Conservation (phyloP, 2,888 invertebrate genomes). For the Amphiduros pacificus region DNA sequence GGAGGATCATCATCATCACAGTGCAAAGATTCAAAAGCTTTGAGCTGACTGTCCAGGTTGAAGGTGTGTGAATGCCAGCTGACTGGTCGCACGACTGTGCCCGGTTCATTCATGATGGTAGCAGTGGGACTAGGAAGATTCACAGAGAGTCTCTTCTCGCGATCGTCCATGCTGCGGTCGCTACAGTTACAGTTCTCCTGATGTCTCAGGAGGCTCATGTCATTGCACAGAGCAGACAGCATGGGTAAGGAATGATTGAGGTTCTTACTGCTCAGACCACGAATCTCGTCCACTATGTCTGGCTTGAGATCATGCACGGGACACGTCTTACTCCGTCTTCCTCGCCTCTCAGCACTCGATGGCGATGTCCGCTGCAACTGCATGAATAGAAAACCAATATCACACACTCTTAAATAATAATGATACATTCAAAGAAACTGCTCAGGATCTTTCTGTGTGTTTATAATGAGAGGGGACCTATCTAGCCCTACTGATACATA, state of each 20-base stretch:
- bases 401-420: no score
- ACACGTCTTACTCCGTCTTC: slow-evolving; percentile 11
- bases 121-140: slow-evolving; percentile 39
- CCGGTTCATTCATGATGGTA: slow-evolving; percentile 19
- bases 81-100: slow-evolving; percentile 44
- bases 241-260: slow-evolving; percentile 74
- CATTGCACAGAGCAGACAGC: slow-evolving; percentile 91
- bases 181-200: slow-evolving; percentile 30
- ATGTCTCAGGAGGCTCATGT: slow-evolving; percentile 72
- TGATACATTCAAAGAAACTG: no score
- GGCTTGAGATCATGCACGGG: slow-evolving; percentile 16
- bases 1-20: neutral
- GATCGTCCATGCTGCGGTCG: slow-evolving; percentile 38
- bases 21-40: neutral
- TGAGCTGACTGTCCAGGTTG: slow-evolving; percentile 38
- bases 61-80: slow-evolving; percentile 55
- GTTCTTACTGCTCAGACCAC: slow-evolving; percentile 40
- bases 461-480: no score
- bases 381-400: no score
- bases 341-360: no score
- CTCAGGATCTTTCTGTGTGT: no score
- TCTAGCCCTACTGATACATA: no score
- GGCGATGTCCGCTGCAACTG: no score
- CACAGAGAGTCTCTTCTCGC: slow-evolving; percentile 43
- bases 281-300: slow-evolving; percentile 40